Conservation (phyloP, 2,797 vertebrate genomes). For the Threskiornis aethiopicus region DNA sequence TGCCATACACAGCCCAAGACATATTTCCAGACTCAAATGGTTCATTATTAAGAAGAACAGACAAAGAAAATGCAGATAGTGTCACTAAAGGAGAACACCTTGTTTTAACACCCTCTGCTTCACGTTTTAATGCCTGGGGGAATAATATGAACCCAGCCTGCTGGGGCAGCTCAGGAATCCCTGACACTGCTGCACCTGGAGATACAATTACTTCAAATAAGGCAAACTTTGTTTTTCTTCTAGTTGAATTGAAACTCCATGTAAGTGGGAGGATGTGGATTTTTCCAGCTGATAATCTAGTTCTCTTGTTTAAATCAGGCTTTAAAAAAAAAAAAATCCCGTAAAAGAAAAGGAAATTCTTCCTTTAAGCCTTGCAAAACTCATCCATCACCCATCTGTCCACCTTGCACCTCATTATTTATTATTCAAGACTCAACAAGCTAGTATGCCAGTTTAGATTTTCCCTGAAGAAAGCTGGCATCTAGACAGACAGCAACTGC, state of each 20-base stretch:
- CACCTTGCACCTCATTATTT: constrained; percentile 62
- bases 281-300: not conserved
- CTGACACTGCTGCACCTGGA: not conserved
- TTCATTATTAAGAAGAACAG: not conserved
- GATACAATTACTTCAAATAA: not conserved
- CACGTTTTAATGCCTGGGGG: not conserved
- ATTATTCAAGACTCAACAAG: constrained; percentile 62
- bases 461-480: constrained; percentile 53
- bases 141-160: not conserved
- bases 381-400: constrained; percentile 63
- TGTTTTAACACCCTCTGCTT: not conserved
- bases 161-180: not conserved
- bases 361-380: constrained; percentile 11
- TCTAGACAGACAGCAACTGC: constrained; percentile 43
- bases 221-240: not conserved
- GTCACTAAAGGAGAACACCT: not conserved
- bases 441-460: constrained; percentile 35
- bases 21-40: not conserved
- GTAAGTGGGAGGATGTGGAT: not conserved
- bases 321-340: not conserved
- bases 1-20: not conserved
- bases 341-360: not conserved
- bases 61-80: not conserved
- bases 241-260: not conserved
- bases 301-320: not conserved